Evolutionary conservation across 2,888 invertebrate species (phyloP), one percentile per base, ranked within the genome.

Genomic region (Caenorhabditis japonica): DNA sequence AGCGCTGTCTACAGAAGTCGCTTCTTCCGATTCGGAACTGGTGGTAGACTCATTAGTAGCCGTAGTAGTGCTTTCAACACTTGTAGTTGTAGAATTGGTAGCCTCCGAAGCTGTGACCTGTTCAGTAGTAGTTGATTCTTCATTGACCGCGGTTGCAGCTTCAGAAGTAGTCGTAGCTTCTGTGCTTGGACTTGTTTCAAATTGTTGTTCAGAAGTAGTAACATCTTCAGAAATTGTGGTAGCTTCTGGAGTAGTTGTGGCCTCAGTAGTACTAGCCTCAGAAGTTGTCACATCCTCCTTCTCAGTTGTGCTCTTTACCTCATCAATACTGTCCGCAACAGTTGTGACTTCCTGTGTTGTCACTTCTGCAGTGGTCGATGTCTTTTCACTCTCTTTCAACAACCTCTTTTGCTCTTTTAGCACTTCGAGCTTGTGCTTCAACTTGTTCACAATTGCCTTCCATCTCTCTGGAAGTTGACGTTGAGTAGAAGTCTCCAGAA

Each of bases 361-460:
- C 17, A 39, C 34, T 30, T 17, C 27, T 3, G 39, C 15, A 4
- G 46, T 33, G 5, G 66, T 61, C 0, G 60, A 56, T 5, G 69
- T 49, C 4, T 39, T 53, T 4, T 62, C 47, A 13, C 61, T 62
- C n/a, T 68, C 53, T 15, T 53, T 61, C 58, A 74, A 44, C 23
- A 61, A 19, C 46, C 62, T 30, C 30, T 73, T 79, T 27, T 75
- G 74, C 39, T 76, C 68, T 10, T 76, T 76, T n/a, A 79, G 51
- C 10, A 68, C 62, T 27, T 76, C 76, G 15, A 79, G 49, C 17
- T 79, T 79, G 21, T 73, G 66, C 30, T 79, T 79, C 38, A 79
- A 41, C 43, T 69, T 66, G 30, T 55, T 56, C 5, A 79, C 74
- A 27, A 79, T 66, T 2, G 53, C 53, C 52, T 76, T 75, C 79